Conservation (phyloP, 2,113 vertebrate genomes). For the Holacanthus passer region DNA sequence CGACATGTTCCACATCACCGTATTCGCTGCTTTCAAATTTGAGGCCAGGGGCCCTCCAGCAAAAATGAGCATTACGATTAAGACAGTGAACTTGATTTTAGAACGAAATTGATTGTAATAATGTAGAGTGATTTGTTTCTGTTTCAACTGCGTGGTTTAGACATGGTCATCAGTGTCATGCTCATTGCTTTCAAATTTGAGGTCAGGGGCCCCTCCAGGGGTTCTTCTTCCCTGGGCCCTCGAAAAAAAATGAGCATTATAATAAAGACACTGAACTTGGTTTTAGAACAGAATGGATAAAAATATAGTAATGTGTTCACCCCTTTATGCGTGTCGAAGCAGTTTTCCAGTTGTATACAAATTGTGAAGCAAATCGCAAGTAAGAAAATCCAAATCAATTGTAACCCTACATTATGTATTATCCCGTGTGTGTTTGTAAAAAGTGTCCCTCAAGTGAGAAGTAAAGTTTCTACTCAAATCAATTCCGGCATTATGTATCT, state of each 20-base stretch:
- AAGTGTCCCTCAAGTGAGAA: slow-evolving; percentile 25
- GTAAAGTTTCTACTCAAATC: slow-evolving; percentile 64
- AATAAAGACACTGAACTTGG: neutral
- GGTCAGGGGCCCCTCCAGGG: slow-evolving; percentile 15
- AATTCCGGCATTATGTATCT: slow-evolving; percentile 32
- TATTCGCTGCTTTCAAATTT: neutral
- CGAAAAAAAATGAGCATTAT: too few relatives aligned
- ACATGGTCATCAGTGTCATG: neutral
- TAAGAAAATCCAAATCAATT: neutral
- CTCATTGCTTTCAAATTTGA: slow-evolving; percentile 1
- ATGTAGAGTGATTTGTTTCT: slow-evolving; percentile 46
- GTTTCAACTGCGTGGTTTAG: slow-evolving; percentile 32
- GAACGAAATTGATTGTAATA: neutral
- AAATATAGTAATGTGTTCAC: neutral
- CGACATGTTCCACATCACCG: neutral
- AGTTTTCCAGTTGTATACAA: neutral
- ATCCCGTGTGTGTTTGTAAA: slow-evolving; percentile 30
- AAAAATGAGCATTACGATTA: neutral
- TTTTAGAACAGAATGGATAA: neutral
- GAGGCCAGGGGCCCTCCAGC: slow-evolving; percentile 13
- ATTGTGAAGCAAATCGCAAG: rapidly evolving
- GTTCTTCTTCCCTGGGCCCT: neutral
- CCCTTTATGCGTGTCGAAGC: neutral
- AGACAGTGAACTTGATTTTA: slow-evolving; percentile 6
- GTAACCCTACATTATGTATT: neutral